These are phyloP conservation scores for Erebia ligea DNA, from an alignment of 2,888 invertebrate species.

Conservation along the genomic window DNA sequence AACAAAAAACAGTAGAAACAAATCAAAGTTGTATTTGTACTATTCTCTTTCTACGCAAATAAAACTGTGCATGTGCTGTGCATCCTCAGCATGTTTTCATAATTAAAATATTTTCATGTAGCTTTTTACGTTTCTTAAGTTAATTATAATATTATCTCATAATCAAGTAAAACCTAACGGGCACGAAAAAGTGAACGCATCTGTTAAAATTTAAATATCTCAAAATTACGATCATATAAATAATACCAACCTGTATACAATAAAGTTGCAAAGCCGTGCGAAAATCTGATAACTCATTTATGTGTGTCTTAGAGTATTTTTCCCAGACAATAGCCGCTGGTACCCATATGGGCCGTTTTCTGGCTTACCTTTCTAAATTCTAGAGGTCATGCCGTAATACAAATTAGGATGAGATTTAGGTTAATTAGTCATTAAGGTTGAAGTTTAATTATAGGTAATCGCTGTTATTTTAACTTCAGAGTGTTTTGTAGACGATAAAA, in stretches of 20 bases:
- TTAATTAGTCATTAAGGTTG: constrained; percentile 34
- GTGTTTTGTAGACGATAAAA: too few relatives aligned
- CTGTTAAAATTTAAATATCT: constrained; percentile 26
- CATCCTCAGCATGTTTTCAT: not conserved
- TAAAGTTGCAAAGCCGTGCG: constrained; percentile 76
- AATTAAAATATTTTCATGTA: not conserved
- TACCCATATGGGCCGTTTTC: constrained; percentile 53
- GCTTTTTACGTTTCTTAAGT: not conserved
- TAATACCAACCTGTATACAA: constrained; percentile 61
- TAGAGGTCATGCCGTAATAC: constrained; percentile 46
- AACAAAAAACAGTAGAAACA: too few relatives aligned
- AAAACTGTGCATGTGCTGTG: too few relatives aligned
- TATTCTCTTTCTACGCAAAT: too few relatives aligned
- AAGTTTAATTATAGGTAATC: constrained; percentile 19
- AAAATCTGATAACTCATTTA: constrained; percentile 79
- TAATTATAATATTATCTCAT: constrained; percentile 11
- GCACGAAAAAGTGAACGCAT: constrained; percentile 29
- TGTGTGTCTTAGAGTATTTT: constrained; percentile 79
- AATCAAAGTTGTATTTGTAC: too few relatives aligned
- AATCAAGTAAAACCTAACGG: constrained; percentile 23
- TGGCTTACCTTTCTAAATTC: constrained; percentile 55
- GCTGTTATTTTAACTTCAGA: too few relatives aligned
- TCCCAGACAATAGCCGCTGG: constrained; percentile 52
- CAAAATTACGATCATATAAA: constrained; percentile 30
- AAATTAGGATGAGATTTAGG: constrained; percentile 39